These are phyloP conservation scores for Cardiocondyla obscurior DNA, from an alignment of 1,140 invertebrate species.

Conservation along the genomic window DNA sequence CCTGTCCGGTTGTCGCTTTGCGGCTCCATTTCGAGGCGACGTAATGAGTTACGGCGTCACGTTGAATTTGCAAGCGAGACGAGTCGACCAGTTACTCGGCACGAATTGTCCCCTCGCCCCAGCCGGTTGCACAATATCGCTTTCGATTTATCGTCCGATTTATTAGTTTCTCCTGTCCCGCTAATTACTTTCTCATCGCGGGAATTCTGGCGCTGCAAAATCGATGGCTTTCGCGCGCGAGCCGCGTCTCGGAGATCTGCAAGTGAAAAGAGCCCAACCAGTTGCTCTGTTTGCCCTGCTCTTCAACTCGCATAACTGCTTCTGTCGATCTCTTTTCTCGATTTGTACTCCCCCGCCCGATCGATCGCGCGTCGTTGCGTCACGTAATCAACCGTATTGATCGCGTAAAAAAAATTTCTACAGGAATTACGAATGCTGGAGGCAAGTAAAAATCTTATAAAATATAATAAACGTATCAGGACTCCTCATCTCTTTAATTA, in stretches of 20 bases:
- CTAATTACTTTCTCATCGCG: conserved; percentile 35
- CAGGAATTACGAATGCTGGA: no score
- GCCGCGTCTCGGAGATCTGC: conserved; percentile 13
- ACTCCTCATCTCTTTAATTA: conserved; percentile 9
- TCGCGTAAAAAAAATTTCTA: no score
- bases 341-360: background rate
- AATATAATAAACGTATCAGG: background rate
- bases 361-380: background rate
- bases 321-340: background rate
- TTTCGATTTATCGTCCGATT: conserved; percentile 47
- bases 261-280: conserved; percentile 29
- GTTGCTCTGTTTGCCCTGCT: background rate
- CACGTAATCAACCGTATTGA: no score
- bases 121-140: conserved; percentile 17
- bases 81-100: conserved; percentile 34
- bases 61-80: conserved; percentile 51
- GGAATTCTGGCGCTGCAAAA: background rate
- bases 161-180: conserved; percentile 39
- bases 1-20: conserved; percentile 52
- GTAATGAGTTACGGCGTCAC: conserved; percentile 52
- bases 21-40: conserved; percentile 44
- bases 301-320: background rate
- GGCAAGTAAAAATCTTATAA: no score
- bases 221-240: conserved; percentile 11
- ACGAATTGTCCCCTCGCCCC: conserved; percentile 32